Base-by-base conservation (phyloP, 2,888 invertebrate species). In the Phragmatobia fuliginosa region DNA sequence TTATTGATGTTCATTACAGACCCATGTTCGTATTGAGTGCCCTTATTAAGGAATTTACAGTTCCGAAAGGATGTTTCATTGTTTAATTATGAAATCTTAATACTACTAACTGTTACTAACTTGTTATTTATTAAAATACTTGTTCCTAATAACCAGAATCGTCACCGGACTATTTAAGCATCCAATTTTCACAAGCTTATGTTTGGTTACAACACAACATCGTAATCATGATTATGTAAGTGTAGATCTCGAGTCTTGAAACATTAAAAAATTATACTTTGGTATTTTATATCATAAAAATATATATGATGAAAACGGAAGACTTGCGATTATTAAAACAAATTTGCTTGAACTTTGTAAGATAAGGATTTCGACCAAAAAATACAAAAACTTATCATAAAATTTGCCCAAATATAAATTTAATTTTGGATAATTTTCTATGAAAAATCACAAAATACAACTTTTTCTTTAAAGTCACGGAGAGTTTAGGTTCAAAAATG, bases 1-100 rank as follows among this genome's bases (percentile, higher is more conserved):
- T 65, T 38, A 65, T 65, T 65, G 58, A 14, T 61, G 61, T 56
- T 65, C 33, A 56, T 56, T 38, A 31, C 4, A 65, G 33, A 56
- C 52, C 56, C 38, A 58, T 65, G 56, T 58, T 25, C 56, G 38
- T 31, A 36, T 65, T 21, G 36, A 28, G 28, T 21, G 14, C 8
- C 28, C 56, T 25, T 56, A 56, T 62, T 41, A 18, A 31, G 38
- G 11, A 21, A 45, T 7, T 31, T 7, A 62, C 21, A 41, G 28
- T 62, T 25, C 18, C 25, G 61, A 28, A n/a, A 38, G 25, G 16
- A 8, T 38, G 61, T 61, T 61, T 61, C 28, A 28, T 18, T 52
- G 52, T 14, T 25, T 11, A 52, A 25, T 52, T 52, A 25, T 52
- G 4, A 25, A 11, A 52, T 25, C 1, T 52, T 25, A 52, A 49